A percentile compares a stretch with the other conserved stretches of the same genome.
Conservation (phyloP, 2,113 vertebrate genomes). For the Tetraodon nigroviridis region DNA sequence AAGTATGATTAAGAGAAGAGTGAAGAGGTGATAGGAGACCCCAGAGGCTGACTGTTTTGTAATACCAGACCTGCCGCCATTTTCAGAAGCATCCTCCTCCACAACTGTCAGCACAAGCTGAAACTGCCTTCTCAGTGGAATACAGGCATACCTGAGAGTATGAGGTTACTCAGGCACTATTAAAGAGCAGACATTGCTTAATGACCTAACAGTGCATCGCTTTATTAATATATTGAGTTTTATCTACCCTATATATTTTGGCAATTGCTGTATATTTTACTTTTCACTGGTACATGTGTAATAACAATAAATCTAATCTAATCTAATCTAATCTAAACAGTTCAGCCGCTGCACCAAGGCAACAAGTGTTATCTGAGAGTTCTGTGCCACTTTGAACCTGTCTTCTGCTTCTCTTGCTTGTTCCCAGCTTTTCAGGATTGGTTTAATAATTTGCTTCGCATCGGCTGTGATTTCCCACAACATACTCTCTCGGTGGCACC, state of each 20-base stretch:
- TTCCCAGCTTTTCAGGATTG: constrained; percentile 4
- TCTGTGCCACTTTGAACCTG: neutral
- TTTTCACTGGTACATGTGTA: no score
- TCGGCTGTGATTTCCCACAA: constrained; percentile 33
- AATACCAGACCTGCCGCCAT: neutral
- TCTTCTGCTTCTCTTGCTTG: constrained; percentile 9
- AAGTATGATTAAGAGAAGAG: constrained; percentile 16
- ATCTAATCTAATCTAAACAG: neutral
- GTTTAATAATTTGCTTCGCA: constrained; percentile 43
- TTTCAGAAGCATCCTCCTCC: neutral
- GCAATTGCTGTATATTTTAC: no score
- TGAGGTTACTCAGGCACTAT: no score
- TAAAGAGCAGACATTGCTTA: no score
- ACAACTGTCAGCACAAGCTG: no score
- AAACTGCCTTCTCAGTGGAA: no score
- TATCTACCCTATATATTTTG: no score
- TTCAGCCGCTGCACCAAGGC: neutral
- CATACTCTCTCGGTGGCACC: constrained; percentile 7
- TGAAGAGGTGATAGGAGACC: constrained; percentile 4
- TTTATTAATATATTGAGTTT: no score
- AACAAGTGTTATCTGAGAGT: constrained; percentile 5
- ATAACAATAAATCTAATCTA: no score
- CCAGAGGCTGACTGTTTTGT: neutral
- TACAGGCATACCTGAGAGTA: no score
- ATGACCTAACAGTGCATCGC: no score